phyloP scores from a whole-genome alignment of 2,888 invertebrate genomes.

The Shargacucullia verbasci region DNA sequence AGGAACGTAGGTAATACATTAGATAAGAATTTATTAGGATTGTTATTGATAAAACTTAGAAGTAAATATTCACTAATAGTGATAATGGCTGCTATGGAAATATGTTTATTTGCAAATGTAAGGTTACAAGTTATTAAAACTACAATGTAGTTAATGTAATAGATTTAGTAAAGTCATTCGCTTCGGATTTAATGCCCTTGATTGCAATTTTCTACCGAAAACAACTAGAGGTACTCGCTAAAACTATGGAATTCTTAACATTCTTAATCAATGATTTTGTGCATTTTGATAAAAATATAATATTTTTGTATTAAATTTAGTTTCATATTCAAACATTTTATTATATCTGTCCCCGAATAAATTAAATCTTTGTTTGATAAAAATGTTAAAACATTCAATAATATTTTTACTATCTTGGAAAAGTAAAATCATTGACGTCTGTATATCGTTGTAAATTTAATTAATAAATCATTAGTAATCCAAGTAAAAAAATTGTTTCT shows the following conservation, averaged over 20 bases:
- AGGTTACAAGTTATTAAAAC: slow-evolving; percentile 41
- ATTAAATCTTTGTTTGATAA: slow-evolving; percentile 21
- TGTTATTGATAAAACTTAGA: slow-evolving; percentile 28
- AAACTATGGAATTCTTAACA: slow-evolving; percentile 31
- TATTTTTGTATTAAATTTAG: slow-evolving; percentile 46
- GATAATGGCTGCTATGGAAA: slow-evolving; percentile 46
- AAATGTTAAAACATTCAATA: slow-evolving; percentile 33
- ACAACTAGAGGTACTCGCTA: slow-evolving; percentile 50
- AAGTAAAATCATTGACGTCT: slow-evolving; percentile 40
- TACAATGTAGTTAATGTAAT: slow-evolving; percentile 31
- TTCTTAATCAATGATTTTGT: slow-evolving; percentile 51
- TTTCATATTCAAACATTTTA: slow-evolving; percentile 26
- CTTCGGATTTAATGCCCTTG: slow-evolving; percentile 56
- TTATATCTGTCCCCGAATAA: slow-evolving; percentile 54
- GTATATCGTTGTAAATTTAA: slow-evolving; percentile 55
- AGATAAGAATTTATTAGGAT: slow-evolving; percentile 29
- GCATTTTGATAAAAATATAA: slow-evolving; percentile 38
- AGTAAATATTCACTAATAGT: slow-evolving; percentile 27
- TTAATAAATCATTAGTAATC: slow-evolving; percentile 57
- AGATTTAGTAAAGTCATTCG: slow-evolving; percentile 57
- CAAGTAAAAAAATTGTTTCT: slow-evolving; percentile 55
- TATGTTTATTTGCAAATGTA: slow-evolving; percentile 42
- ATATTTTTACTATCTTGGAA: slow-evolving; percentile 34
- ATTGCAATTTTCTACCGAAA: slow-evolving; percentile 47
- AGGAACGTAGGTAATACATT: slow-evolving; percentile 29